Evolutionary conservation across 1,140 invertebrate species (phyloP).

Genomic region (Drosophila santomea): DNA sequence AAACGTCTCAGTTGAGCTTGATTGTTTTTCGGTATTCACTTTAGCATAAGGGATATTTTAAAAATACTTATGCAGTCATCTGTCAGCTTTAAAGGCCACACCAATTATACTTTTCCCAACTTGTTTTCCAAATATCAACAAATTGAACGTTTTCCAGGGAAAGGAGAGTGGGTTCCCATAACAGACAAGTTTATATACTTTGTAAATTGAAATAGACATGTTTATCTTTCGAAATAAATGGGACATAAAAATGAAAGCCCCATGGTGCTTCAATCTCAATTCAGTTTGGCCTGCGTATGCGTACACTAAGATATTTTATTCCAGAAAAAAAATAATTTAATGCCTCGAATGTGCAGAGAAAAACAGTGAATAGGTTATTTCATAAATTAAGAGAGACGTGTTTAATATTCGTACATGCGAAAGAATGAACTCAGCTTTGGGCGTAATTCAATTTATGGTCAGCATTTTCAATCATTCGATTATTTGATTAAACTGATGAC

Average conservation of each 20-base stretch:
- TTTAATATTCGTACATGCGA: background rate
- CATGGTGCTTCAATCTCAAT: background rate
- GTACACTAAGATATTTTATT: background rate
- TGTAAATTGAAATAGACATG: background rate
- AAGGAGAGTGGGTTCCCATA: background rate
- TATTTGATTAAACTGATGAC: slow-evolving; percentile 3
- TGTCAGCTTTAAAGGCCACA: too few relatives aligned
- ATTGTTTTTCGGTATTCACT: background rate
- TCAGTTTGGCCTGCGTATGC: background rate
- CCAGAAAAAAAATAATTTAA: background rate
- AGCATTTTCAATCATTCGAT: background rate
- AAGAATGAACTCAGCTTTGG: background rate
- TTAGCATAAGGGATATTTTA: background rate
- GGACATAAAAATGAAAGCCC: background rate
- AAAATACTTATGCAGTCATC: background rate
- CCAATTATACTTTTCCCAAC: too few relatives aligned
- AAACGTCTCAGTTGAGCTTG: background rate
- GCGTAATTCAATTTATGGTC: background rate
- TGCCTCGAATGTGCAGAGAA: background rate
- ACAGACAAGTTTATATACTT: background rate
- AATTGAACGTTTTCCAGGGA: too few relatives aligned
- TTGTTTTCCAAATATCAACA: too few relatives aligned
- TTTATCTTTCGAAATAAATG: background rate
- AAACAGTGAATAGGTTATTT: background rate
- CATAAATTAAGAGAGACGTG: slow-evolving; percentile 1